Percentiles rank a stretch among this genome's conserved stretches.
Evolutionary conservation across 1,140 invertebrate species (phyloP).

Genomic region (Lepidurus packardi): DNA sequence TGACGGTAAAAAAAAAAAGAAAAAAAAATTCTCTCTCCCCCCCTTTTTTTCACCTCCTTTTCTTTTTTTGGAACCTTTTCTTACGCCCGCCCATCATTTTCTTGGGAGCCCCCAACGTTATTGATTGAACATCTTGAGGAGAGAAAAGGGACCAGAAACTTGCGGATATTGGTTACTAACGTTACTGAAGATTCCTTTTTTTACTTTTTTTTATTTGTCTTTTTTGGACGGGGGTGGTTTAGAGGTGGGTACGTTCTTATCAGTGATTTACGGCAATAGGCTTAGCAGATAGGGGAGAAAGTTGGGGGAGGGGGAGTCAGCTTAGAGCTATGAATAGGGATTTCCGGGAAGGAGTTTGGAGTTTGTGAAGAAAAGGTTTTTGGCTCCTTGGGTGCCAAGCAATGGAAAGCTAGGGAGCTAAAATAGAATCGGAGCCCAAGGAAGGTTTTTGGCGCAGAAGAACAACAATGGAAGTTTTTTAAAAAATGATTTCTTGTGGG

Average conservation of each 20-base stretch:
- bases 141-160: neutral
- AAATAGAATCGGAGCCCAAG: neutral
- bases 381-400: neutral
- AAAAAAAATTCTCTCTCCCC: neutral
- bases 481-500: no score
- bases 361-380: neutral
- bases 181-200: neutral
- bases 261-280: constrained; percentile 9
- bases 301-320: neutral
- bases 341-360: neutral
- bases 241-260: neutral
- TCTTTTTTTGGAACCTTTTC: neutral
- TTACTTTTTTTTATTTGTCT: neutral
- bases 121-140: constrained; percentile 14
- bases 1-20: constrained; percentile 33
- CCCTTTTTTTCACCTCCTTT: neutral
- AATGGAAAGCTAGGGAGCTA: neutral
- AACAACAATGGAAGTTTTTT: neutral
- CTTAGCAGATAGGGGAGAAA: neutral
- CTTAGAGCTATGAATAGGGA: neutral
- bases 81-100: constrained; percentile 14
- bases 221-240: neutral
- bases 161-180: constrained; percentile 16
- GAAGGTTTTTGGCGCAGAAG: neutral
- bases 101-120: neutral